Evolutionary conservation across 1,140 invertebrate species (phyloP).

Genomic region (Cotesia vestalis): DNA sequence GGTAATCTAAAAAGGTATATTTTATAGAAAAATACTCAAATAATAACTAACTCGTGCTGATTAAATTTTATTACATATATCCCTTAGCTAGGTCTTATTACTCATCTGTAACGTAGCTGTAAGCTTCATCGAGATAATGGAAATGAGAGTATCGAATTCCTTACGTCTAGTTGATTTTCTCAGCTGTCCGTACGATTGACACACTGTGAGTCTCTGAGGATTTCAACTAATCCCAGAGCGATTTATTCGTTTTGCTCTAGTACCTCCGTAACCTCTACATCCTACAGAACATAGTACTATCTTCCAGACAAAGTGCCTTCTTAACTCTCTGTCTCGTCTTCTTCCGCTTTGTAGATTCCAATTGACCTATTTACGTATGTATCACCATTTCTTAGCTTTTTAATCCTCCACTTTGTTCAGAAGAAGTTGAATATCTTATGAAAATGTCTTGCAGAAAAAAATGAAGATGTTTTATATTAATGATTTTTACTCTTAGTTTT

Average conservation of each 20-base stretch:
- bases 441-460: background rate
- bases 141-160: constrained; percentile 34
- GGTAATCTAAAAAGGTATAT: too few relatives aligned
- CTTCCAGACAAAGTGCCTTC: constrained; percentile 21
- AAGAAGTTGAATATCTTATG: background rate
- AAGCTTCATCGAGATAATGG: constrained; percentile 1
- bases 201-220: constrained; percentile 28
- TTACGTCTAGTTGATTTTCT: constrained; percentile 31
- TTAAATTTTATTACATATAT: too few relatives aligned
- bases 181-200: constrained; percentile 31
- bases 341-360: constrained; percentile 37
- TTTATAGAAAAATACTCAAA: too few relatives aligned
- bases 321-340: background rate
- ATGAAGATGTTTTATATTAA: too few relatives aligned
- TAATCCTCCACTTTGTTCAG: too few relatives aligned
- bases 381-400: background rate
- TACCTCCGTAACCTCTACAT: constrained; percentile 17
- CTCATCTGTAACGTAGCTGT: too few relatives aligned
- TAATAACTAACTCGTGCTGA: too few relatives aligned
- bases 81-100: too few relatives aligned
- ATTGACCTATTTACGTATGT: constrained; percentile 45
- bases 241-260: constrained; percentile 46
- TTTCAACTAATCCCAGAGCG: constrained; percentile 43
- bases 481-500: background rate
- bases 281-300: constrained; percentile 5